These are phyloP conservation scores for Melanotus villosus DNA, from an alignment of 2,888 invertebrate genomes.

Conservation along the genomic window DNA sequence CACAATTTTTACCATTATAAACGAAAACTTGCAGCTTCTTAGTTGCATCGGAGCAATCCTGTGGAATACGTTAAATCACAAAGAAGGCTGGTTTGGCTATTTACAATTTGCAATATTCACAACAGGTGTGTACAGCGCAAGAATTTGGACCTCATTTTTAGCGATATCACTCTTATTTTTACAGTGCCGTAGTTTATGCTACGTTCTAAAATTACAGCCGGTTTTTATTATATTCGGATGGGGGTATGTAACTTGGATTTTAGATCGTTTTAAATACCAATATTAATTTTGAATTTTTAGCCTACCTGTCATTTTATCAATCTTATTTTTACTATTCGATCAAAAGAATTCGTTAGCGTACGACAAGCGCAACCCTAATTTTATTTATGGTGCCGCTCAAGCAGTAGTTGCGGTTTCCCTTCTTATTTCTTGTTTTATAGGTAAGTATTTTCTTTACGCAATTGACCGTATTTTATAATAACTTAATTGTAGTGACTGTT, in stretches of 20 bases:
- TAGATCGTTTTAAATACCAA: background rate
- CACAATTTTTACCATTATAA: no score
- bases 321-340: slow-evolving; percentile 74
- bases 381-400: slow-evolving; percentile 83
- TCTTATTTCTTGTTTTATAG: slow-evolving; percentile 84
- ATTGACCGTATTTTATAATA: background rate
- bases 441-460: slow-evolving; percentile 67
- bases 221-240: slow-evolving; percentile 74
- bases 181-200: slow-evolving; percentile 87
- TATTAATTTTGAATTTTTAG: slow-evolving; percentile 68
- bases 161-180: slow-evolving; percentile 86
- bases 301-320: slow-evolving; percentile 78
- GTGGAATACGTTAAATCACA: slow-evolving; percentile 76
- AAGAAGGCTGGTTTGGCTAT: slow-evolving; percentile 76
- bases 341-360: slow-evolving; percentile 68
- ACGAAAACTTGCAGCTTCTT: slow-evolving; percentile 72
- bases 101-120: slow-evolving; percentile 84
- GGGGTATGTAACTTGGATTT: slow-evolving; percentile 74
- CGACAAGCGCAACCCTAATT: slow-evolving; percentile 80
- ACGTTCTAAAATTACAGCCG: slow-evolving; percentile 83
- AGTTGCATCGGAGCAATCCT: slow-evolving; percentile 82
- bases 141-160: slow-evolving; percentile 89
- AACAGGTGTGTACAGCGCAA: slow-evolving; percentile 83
- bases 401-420: slow-evolving; percentile 84
- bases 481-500: slow-evolving; percentile 76